Conservation (phyloP, 2,113 vertebrate species). For the Chascanopsetta lugubris region DNA sequence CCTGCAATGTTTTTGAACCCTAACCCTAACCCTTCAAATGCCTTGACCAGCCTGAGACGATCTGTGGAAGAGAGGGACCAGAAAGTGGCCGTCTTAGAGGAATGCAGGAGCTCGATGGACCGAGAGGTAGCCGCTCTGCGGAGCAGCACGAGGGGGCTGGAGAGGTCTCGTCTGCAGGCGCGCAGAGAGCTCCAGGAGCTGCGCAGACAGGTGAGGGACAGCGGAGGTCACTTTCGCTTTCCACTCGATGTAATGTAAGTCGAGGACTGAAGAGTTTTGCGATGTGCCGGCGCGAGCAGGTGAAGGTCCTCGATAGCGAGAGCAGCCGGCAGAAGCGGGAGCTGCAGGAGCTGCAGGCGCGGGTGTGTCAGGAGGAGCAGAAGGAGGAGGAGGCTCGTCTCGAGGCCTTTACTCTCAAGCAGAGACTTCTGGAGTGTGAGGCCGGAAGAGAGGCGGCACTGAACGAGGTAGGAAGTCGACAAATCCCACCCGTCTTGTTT, state of each 20-base stretch:
- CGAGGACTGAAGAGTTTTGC: conserved; percentile 22
- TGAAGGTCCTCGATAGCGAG: conserved; percentile 81
- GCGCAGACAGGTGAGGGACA: conserved; percentile 79
- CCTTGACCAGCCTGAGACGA: conserved; percentile 76
- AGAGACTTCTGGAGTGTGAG: conserved; percentile 75
- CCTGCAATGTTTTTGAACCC: background rate
- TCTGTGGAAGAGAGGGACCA: conserved; percentile 81
- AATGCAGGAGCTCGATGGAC: conserved; percentile 69
- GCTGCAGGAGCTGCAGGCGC: conserved; percentile 76
- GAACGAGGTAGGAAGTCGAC: conserved; percentile 80
- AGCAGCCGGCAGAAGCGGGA: conserved; percentile 74
- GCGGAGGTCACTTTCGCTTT: conserved; percentile 8
- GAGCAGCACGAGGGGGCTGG: conserved; percentile 75
- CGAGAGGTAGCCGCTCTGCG: conserved; percentile 75
- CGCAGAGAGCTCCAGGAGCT: conserved; percentile 81
- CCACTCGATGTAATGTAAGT: conserved; percentile 20
- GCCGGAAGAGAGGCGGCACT: conserved; percentile 73
- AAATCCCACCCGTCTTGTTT: too few relatives aligned
- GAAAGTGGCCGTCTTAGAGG: conserved; percentile 77
- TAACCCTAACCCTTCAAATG: background rate
- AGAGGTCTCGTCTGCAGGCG: conserved; percentile 72
- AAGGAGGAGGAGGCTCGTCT: conserved; percentile 71
- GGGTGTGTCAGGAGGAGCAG: conserved; percentile 73
- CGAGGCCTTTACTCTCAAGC: conserved; percentile 74
- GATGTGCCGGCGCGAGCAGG: conserved; percentile 64